These are phyloP conservation scores for Eulithis testata DNA, from an alignment of 2,888 invertebrate species.

Conservation along the genomic window DNA sequence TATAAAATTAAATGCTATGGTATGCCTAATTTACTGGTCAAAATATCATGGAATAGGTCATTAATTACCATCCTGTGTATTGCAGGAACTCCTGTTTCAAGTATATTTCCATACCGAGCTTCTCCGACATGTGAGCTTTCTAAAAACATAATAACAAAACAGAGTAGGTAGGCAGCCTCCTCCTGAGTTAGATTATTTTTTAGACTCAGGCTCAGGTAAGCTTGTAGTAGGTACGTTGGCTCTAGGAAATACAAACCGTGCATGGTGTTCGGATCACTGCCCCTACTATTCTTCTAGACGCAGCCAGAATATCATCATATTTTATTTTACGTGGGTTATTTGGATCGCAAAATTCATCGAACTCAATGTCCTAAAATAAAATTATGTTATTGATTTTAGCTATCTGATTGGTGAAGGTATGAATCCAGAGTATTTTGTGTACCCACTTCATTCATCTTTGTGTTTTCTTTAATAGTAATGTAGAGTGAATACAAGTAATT, in stretches of 20 bases:
- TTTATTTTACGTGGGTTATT: conserved; percentile 76
- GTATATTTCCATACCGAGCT: conserved; percentile 93
- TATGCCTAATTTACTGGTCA: background rate
- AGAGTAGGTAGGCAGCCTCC: no score
- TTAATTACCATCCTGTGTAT: conserved; percentile 92
- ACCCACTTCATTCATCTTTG: conserved; percentile 36
- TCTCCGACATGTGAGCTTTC: conserved; percentile 91
- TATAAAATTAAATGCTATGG: background rate
- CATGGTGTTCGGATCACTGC: conserved; percentile 87
- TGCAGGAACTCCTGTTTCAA: conserved; percentile 97
- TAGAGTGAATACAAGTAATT: conserved; percentile 13
- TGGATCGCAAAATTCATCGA: conserved; percentile 72
- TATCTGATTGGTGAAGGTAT: no score
- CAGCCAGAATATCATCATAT: conserved; percentile 87
- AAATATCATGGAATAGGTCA: background rate
- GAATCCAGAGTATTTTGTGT: background rate
- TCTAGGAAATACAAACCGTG: conserved; percentile 52
- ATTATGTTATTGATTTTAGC: background rate
- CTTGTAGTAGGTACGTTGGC: background rate
- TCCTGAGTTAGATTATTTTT: no score
- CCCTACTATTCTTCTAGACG: conserved; percentile 86
- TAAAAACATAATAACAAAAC: conserved; percentile 57
- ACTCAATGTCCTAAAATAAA: conserved; percentile 57
- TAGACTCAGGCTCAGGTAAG: no score
- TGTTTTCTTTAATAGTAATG: conserved; percentile 16